phyloP scores from a whole-genome alignment of 2,113 vertebrate genomes.

The Sapayoa aenigma region DNA sequence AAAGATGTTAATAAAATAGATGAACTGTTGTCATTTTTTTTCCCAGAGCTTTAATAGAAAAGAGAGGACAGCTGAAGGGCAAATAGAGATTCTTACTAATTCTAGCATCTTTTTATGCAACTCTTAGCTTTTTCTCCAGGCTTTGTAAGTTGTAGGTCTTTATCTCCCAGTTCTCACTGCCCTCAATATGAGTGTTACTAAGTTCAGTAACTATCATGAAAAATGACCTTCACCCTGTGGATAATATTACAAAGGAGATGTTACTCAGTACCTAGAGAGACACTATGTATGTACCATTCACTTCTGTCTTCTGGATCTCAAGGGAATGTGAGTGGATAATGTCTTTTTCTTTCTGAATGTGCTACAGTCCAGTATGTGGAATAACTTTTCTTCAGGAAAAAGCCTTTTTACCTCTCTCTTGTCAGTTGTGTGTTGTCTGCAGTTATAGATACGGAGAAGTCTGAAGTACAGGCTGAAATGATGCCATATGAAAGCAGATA shows the following conservation, averaged over 20 bases:
- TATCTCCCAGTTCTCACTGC: not conserved
- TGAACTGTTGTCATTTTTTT: slow-evolving; percentile 2
- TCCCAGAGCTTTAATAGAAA: slow-evolving; percentile 16
- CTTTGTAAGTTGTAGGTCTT: not conserved
- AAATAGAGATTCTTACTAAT: not conserved
- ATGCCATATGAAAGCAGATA: not conserved
- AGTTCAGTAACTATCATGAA: not conserved
- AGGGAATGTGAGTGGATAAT: not conserved
- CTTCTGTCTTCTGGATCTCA: not conserved
- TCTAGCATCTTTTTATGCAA: not conserved
- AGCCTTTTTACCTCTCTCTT: not conserved
- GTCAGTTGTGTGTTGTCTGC: not conserved
- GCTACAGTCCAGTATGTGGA: not conserved
- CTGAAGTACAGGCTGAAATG: not conserved
- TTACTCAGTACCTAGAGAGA: not conserved
- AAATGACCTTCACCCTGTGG: not conserved
- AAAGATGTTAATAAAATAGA: slow-evolving; percentile 52
- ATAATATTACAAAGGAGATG: not conserved
- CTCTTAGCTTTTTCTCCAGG: not conserved
- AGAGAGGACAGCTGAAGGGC: slow-evolving; percentile 29
- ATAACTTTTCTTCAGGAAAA: not conserved
- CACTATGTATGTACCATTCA: not conserved
- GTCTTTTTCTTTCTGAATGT: not conserved
- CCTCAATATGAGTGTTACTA: not conserved
- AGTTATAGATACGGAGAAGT: not conserved